These are phyloP conservation scores for Chromobotia macracanthus DNA, from an alignment of 2,797 vertebrate genomes.

Conservation along the genomic window DNA sequence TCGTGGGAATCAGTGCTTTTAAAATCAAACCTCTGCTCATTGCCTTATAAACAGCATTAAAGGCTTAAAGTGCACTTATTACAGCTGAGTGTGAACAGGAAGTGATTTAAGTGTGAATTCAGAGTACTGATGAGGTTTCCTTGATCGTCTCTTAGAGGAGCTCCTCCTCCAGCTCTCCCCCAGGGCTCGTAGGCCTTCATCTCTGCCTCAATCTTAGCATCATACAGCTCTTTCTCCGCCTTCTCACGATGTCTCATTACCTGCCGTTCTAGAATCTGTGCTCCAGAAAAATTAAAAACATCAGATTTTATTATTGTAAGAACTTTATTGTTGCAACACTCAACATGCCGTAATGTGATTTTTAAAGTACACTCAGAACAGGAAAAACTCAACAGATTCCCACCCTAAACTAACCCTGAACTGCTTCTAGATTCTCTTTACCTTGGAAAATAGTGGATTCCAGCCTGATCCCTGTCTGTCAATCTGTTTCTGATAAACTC, in stretches of 20 bases:
- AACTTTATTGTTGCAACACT: too few relatives aligned
- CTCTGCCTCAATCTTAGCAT: constrained; percentile 85
- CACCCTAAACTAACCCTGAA: constrained; percentile 3
- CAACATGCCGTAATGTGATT: too few relatives aligned
- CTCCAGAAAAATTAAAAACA: background rate
- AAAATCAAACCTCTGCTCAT: too few relatives aligned
- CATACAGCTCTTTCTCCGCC: constrained; percentile 79
- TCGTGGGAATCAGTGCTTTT: too few relatives aligned
- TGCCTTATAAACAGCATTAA: too few relatives aligned
- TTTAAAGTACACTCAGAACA: background rate
- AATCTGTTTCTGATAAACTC: constrained; percentile 26
- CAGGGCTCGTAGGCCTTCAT: constrained; percentile 88
- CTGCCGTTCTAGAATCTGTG: constrained; percentile 85
- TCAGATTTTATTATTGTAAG: background rate
- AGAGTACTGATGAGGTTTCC: constrained; percentile 90
- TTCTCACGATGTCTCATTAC: constrained; percentile 80
- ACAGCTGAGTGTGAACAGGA: background rate
- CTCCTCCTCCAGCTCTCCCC: constrained; percentile 90
- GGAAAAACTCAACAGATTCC: background rate
- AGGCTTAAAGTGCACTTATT: constrained; percentile 1
- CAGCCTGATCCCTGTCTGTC: constrained; percentile 23
- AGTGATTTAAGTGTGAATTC: constrained; percentile 12
- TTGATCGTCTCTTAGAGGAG: constrained; percentile 84
- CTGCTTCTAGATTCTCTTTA: constrained; percentile 6
- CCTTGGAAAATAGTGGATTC: constrained; percentile 12